phyloP scores from a whole-genome alignment of 2,797 vertebrate species.

The Microctenopoma stevenorrisi region DNA sequence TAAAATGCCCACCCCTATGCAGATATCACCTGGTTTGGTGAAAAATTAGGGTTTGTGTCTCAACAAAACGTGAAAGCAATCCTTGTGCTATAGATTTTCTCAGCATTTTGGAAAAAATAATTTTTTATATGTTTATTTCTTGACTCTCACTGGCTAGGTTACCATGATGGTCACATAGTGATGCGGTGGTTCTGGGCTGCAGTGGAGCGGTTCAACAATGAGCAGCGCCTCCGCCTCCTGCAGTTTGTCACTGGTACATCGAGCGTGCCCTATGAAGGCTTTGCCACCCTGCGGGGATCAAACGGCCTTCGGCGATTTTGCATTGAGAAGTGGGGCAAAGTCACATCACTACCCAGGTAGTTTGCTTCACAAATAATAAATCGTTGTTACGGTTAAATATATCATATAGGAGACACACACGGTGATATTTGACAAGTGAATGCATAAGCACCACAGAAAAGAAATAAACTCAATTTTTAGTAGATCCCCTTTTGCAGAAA shows the following conservation, averaged over 20 bases:
- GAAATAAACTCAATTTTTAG: no score
- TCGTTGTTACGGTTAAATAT: no score
- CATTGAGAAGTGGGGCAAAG: slow-evolving; percentile 98
- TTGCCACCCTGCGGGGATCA: slow-evolving; percentile 92
- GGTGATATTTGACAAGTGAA: no score
- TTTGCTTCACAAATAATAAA: no score
- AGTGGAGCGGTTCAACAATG: slow-evolving; percentile 96
- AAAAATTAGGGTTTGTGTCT: background rate
- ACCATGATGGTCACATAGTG: slow-evolving; percentile 96
- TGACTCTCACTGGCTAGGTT: slow-evolving; percentile 80
- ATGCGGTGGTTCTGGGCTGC: slow-evolving; percentile 98
- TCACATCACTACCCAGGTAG: slow-evolving; percentile 93
- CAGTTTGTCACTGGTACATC: slow-evolving; percentile 98
- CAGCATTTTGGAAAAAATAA: background rate
- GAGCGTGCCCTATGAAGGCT: slow-evolving; percentile 96
- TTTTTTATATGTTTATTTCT: no score
- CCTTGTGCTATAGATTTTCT: background rate
- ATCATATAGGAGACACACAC: no score
- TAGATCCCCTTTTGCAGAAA: no score
- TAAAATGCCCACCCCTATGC: background rate
- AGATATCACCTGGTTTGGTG: background rate
- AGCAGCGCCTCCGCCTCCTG: slow-evolving; percentile 92
- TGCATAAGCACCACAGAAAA: no score
- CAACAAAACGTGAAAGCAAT: background rate
- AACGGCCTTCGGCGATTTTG: slow-evolving; percentile 96